Evolutionary conservation across 2,797 vertebrate species (phyloP).

Genomic region (Furcifer pardalis): DNA sequence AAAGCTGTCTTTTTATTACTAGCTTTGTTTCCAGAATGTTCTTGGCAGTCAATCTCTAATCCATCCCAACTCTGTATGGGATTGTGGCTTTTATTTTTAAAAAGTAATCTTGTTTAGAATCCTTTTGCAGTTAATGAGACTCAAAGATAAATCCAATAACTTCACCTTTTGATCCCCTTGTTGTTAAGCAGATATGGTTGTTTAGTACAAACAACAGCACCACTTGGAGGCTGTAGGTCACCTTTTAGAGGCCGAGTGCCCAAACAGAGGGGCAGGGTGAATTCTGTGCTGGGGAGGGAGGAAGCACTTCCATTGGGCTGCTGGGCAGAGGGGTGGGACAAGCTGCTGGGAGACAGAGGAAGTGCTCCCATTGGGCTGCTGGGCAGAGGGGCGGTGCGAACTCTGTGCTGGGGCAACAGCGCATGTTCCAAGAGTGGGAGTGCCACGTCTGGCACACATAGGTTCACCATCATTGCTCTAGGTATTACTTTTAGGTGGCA

Average conservation of each 20-base stretch:
- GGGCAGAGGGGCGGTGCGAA: too few relatives aligned
- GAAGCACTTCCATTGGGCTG: too few relatives aligned
- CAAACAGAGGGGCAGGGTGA: too few relatives aligned
- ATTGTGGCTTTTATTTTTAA: background rate
- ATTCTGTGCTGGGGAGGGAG: too few relatives aligned
- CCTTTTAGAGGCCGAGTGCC: too few relatives aligned
- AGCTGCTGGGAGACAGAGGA: too few relatives aligned
- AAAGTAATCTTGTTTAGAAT: background rate
- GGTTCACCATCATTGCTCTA: too few relatives aligned
- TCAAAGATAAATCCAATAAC: background rate
- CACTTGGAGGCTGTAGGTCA: background rate
- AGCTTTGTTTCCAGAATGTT: background rate
- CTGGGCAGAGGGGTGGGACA: too few relatives aligned
- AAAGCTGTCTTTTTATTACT: background rate
- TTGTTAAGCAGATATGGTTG: background rate
- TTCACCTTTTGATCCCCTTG: background rate
- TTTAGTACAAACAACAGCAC: background rate
- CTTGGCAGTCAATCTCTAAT: background rate
- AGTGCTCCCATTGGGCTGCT: too few relatives aligned
- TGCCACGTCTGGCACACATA: too few relatives aligned
- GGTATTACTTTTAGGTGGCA: background rate
- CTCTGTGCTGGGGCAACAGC: too few relatives aligned
- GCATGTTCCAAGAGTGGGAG: too few relatives aligned
- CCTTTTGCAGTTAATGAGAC: background rate
- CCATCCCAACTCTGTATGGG: background rate